These are phyloP conservation scores for Sakesphorus luctuosus DNA, from an alignment of 2,113 vertebrate genomes.

Conservation along the genomic window DNA sequence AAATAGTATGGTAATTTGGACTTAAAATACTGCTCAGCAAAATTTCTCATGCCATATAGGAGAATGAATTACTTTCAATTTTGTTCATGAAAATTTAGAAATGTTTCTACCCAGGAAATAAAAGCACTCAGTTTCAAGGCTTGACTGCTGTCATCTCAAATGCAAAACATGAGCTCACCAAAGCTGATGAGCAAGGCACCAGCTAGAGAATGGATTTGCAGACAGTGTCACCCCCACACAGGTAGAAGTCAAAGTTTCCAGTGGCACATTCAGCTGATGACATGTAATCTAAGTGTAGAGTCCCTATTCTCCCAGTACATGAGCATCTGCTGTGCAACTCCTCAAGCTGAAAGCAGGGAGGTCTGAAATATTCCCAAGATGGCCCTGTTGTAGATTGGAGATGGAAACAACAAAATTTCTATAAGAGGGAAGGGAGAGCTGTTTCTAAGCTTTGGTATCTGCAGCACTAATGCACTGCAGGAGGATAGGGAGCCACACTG, in stretches of 20 bases:
- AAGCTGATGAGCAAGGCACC: not conserved
- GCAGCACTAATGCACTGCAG: not conserved
- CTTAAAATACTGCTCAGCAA: not conserved
- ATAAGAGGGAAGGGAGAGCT: not conserved
- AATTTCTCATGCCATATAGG: not conserved
- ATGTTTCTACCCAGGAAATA: not conserved
- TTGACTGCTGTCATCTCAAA: not conserved
- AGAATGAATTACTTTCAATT: not conserved
- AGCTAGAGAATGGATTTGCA: not conserved
- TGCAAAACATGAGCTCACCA: not conserved
- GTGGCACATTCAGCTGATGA: not conserved
- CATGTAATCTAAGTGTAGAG: too few relatives aligned
- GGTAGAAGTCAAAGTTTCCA: not conserved
- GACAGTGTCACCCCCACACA: rapidly evolving
- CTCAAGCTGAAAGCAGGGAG: not conserved
- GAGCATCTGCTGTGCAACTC: not conserved
- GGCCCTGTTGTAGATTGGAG: not conserved
- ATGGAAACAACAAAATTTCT: not conserved
- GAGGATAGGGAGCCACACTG: not conserved
- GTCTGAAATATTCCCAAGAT: not conserved
- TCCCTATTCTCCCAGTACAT: not conserved
- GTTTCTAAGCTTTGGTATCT: not conserved
- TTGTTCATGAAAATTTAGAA: not conserved
- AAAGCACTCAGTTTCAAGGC: not conserved
- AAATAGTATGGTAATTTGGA: not conserved